phyloP scores from a whole-genome alignment of 2,888 invertebrate genomes.

The Drosophila seclusa region DNA sequence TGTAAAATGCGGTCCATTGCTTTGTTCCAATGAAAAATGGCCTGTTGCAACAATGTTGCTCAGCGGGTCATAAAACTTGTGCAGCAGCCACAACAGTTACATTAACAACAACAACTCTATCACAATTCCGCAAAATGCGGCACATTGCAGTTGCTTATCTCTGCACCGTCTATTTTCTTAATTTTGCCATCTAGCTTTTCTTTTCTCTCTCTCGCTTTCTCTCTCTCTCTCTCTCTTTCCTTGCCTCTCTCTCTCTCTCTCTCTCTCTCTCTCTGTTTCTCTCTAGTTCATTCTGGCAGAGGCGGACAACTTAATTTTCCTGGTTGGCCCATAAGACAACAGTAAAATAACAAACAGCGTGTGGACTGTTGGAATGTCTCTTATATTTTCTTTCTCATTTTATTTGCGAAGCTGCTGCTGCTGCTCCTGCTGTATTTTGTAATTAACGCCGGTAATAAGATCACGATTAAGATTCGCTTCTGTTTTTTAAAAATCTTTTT shows the following conservation, averaged over 20 bases:
- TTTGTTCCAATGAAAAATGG: slow-evolving; percentile 73
- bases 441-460: slow-evolving; percentile 84
- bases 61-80: slow-evolving; percentile 67
- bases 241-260: background rate
- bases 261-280: background rate
- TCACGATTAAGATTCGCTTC: slow-evolving; percentile 78
- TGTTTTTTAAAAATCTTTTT: background rate
- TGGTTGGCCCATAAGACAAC: slow-evolving; percentile 48
- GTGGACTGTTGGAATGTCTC: slow-evolving; percentile 34
- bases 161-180: slow-evolving; percentile 65
- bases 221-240: background rate
- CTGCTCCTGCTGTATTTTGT: slow-evolving; percentile 59
- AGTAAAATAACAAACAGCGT: slow-evolving; percentile 6
- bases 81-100: slow-evolving; percentile 26
- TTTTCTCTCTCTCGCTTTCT: background rate
- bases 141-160: slow-evolving; percentile 74
- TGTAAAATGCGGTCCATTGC: slow-evolving; percentile 35
- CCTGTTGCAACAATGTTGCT: slow-evolving; percentile 63
- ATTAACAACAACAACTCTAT: slow-evolving; percentile 14
- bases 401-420: slow-evolving; percentile 15
- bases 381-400: slow-evolving; percentile 9
- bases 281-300: slow-evolving; percentile 3
- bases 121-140: slow-evolving; percentile 48
- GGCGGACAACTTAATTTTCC: slow-evolving; percentile 63
- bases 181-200: slow-evolving; percentile 48